phyloP scores from a whole-genome alignment of 2,113 vertebrate species.

The Syrmaticus mikado region DNA sequence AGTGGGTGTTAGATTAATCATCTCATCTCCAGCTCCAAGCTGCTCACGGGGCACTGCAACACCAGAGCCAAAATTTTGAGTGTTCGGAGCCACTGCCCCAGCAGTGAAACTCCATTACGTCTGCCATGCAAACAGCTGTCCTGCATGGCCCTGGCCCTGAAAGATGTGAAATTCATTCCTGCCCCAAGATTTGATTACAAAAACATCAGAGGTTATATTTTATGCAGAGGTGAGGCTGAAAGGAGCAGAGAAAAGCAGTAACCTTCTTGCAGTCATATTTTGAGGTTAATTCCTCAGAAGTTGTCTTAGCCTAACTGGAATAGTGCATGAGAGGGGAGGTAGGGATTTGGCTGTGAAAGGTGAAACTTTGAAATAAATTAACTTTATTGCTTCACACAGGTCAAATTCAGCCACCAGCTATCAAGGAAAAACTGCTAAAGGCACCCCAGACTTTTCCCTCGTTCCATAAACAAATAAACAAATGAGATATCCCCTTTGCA shows the following conservation, averaged over 20 bases:
- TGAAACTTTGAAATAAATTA: background rate
- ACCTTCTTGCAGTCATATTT: background rate
- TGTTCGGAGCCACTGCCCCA: background rate
- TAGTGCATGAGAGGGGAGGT: background rate
- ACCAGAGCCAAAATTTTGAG: background rate
- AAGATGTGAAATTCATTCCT: background rate
- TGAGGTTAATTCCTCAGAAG: background rate
- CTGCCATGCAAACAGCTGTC: background rate
- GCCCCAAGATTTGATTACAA: background rate
- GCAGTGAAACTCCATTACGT: background rate
- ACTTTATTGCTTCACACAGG: background rate
- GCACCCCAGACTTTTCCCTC: rapidly evolving
- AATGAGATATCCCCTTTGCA: background rate
- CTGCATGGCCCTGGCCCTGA: background rate
- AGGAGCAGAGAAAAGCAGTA: background rate
- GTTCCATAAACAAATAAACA: background rate
- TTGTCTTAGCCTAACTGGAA: background rate
- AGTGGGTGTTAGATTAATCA: rapidly evolving
- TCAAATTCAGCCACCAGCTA: background rate
- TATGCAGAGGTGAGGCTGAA: background rate
- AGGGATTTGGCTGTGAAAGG: background rate
- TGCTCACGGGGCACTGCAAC: rapidly evolving
- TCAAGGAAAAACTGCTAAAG: background rate
- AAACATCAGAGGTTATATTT: background rate
- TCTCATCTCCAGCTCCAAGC: rapidly evolving